Evolutionary conservation across 2,113 vertebrate genomes (phyloP).

Genomic region (Triplophysa dalaica): DNA sequence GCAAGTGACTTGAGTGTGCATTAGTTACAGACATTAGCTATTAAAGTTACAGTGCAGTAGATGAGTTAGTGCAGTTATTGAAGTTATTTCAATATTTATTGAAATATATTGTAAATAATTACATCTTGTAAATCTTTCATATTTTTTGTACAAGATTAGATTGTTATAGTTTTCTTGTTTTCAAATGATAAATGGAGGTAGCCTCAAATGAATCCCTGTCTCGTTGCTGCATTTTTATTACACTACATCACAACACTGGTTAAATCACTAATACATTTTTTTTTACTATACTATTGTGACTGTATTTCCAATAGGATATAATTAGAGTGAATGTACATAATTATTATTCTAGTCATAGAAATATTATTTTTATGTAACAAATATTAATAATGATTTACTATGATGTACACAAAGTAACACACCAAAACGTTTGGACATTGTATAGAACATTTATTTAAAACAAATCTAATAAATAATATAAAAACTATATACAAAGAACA

Average conservation of each 20-base stretch:
- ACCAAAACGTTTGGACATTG: neutral
- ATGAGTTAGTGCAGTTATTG: too few relatives aligned
- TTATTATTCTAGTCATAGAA: neutral
- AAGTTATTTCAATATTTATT: too few relatives aligned
- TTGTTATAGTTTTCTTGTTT: too few relatives aligned
- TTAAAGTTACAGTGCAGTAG: too few relatives aligned
- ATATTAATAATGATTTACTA: neutral
- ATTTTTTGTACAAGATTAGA: too few relatives aligned
- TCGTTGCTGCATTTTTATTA: neutral
- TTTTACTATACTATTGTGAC: conserved; percentile 6
- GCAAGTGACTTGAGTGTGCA: too few relatives aligned
- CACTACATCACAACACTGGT: neutral
- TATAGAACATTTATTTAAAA: neutral
- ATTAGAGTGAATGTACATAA: neutral
- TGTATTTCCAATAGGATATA: conserved; percentile 5
- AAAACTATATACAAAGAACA: conserved; percentile 1
- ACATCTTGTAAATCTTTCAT: too few relatives aligned
- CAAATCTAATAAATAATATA: neutral
- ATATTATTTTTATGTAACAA: neutral
- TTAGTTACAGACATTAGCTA: too few relatives aligned
- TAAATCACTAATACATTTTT: neutral
- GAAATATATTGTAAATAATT: too few relatives aligned
- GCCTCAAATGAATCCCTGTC: too few relatives aligned
- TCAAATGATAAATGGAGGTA: too few relatives aligned
- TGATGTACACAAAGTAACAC: neutral